phyloP scores from a whole-genome alignment of 2,797 vertebrate genomes.

The Sebastes minor region DNA sequence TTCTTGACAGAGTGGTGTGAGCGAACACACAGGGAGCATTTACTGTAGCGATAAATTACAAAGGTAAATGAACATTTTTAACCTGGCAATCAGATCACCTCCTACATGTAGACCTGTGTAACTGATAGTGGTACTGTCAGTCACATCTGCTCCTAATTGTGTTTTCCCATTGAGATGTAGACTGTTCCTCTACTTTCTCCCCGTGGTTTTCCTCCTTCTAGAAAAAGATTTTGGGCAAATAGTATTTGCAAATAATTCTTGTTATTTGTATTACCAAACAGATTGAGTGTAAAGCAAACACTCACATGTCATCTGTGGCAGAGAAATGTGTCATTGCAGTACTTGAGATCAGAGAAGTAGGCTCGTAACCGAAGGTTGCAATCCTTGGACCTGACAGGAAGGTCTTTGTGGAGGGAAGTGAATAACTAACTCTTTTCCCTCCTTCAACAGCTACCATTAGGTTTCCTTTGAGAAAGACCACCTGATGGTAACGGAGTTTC shows the following conservation, averaged over 20 bases:
- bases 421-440: slow-evolving; percentile 51
- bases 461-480: slow-evolving; percentile 57
- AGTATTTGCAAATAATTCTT: slow-evolving; percentile 71
- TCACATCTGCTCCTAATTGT: slow-evolving; percentile 59
- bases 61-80: slow-evolving; percentile 75
- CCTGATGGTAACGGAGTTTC: slow-evolving; percentile 57
- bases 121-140: slow-evolving; percentile 44
- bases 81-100: slow-evolving; percentile 57
- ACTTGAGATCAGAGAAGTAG: background rate
- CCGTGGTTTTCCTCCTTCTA: slow-evolving; percentile 36
- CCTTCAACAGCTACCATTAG: slow-evolving; percentile 50
- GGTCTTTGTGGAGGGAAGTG: slow-evolving; percentile 38
- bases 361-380: slow-evolving; percentile 23
- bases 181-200: slow-evolving; percentile 28
- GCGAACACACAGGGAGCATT: slow-evolving; percentile 72
- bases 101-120: slow-evolving; percentile 52
- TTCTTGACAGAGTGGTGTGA: slow-evolving; percentile 76
- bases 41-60: slow-evolving; percentile 73
- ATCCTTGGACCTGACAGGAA: slow-evolving; percentile 38
- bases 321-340: slow-evolving; percentile 1
- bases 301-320: slow-evolving; percentile 14
- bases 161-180: slow-evolving; percentile 57
- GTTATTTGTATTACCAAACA: slow-evolving; percentile 25
- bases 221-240: slow-evolving; percentile 30
- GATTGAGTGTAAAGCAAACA: slow-evolving; percentile 16